phyloP scores from a whole-genome alignment of 2,113 vertebrate genomes.

The Nesoenas mayeri region DNA sequence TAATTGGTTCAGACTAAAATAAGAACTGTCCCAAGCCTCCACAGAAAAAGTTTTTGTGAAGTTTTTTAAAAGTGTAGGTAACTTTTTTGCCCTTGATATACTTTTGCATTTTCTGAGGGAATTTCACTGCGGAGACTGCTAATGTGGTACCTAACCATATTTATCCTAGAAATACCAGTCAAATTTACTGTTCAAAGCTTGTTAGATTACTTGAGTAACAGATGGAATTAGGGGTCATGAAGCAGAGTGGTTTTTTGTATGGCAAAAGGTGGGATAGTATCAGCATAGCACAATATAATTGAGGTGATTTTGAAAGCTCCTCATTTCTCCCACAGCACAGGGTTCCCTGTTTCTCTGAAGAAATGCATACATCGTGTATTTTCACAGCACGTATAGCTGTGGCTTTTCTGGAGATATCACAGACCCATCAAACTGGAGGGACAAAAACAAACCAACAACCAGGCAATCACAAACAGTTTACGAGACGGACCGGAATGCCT shows the following conservation, averaged over 20 bases:
- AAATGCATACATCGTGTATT: background rate
- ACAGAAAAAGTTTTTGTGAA: conserved; percentile 34
- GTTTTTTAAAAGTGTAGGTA: conserved; percentile 1
- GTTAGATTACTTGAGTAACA: background rate
- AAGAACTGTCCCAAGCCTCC: conserved; percentile 59
- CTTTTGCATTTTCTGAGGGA: background rate
- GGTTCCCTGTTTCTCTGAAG: background rate
- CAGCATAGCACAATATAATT: background rate
- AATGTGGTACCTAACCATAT: background rate
- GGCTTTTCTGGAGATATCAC: conserved; percentile 10
- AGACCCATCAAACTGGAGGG: background rate
- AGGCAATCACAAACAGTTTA: conserved; percentile 55
- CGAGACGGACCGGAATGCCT: conserved; percentile 46
- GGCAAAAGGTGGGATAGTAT: background rate
- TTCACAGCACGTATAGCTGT: background rate
- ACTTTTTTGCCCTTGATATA: conserved; percentile 28
- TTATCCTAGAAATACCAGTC: background rate
- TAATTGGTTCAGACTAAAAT: conserved; percentile 68
- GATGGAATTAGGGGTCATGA: background rate
- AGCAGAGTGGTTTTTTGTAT: background rate
- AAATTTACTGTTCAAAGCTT: background rate
- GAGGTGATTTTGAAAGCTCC: background rate
- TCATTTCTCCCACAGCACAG: background rate
- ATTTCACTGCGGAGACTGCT: background rate
- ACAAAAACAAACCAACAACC: conserved; percentile 40